Conservation (phyloP, 2,113 vertebrate species). For the Stegastes partitus region DNA sequence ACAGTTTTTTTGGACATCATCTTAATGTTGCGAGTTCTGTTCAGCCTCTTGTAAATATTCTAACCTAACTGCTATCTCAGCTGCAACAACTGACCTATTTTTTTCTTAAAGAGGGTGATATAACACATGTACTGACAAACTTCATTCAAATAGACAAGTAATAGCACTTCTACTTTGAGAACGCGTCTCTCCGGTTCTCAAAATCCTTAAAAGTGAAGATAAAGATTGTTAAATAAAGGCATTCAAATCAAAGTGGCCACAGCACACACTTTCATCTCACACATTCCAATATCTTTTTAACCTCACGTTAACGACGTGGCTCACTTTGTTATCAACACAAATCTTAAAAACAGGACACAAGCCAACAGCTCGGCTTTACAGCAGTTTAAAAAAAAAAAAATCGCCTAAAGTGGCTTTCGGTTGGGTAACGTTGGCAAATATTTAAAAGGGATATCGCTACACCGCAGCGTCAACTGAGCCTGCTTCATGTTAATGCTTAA, state of each 20-base stretch:
- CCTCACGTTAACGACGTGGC: constrained; percentile 34
- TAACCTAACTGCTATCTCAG: constrained; percentile 62
- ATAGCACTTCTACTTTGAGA: constrained; percentile 82
- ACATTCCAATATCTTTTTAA: constrained; percentile 32
- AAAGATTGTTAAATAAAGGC: constrained; percentile 72
- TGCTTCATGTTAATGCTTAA: constrained; percentile 34
- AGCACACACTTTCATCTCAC: constrained; percentile 53
- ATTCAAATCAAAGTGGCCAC: constrained; percentile 74
- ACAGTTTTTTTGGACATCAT: constrained; percentile 58
- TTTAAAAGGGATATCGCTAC: constrained; percentile 21
- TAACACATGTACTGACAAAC: constrained; percentile 63
- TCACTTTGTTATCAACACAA: constrained; percentile 65
- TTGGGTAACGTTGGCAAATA: constrained; percentile 55
- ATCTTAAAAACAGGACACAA: constrained; percentile 40
- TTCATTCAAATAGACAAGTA: constrained; percentile 73
- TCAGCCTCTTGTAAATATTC: constrained; percentile 65
- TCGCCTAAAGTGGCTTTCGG: constrained; percentile 57
- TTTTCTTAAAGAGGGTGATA: constrained; percentile 54
- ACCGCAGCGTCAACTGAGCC: constrained; percentile 41
- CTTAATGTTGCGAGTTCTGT: constrained; percentile 63
- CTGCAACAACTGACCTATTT: constrained; percentile 51
- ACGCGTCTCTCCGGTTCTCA: constrained; percentile 53
- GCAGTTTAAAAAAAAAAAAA: constrained; percentile 65
- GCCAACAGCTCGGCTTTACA: constrained; percentile 68
- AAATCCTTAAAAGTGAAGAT: constrained; percentile 64